Conservation (phyloP, 2,888 invertebrate genomes). For the Heliothis peltigera region DNA sequence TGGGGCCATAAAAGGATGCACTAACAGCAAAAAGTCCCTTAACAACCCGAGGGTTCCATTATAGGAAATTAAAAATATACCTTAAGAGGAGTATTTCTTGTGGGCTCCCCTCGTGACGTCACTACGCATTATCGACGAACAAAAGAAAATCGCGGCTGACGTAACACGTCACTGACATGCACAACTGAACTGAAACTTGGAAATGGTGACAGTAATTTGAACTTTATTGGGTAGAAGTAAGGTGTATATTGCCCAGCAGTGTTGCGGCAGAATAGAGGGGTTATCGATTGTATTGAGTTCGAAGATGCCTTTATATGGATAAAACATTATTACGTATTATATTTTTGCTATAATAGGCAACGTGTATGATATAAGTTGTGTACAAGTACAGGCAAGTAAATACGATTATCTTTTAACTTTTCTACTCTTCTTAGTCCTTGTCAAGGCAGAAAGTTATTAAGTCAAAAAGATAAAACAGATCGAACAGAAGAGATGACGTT, state of each 20-base stretch:
- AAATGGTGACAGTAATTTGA: slow-evolving; percentile 4
- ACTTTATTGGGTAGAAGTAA: slow-evolving; percentile 1
- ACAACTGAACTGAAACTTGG: slow-evolving; percentile 40
- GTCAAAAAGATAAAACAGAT: too few species aligned
- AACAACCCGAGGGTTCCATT: slow-evolving; percentile 43
- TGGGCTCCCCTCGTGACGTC: slow-evolving; percentile 64
- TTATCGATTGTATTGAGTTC: slow-evolving; percentile 70
- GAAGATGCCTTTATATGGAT: slow-evolving; percentile 31
- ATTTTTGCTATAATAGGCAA: too few species aligned
- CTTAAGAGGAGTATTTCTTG: slow-evolving; percentile 53
- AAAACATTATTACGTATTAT: too few species aligned
- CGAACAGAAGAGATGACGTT: too few species aligned
- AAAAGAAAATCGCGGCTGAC: slow-evolving; percentile 78
- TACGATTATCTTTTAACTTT: too few species aligned
- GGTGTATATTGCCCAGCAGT: neutral
- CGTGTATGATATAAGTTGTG: slow-evolving; percentile 3
- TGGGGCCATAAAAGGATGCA: neutral
- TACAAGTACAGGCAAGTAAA: too few species aligned
- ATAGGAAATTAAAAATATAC: slow-evolving; percentile 61
- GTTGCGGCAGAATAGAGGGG: slow-evolving; percentile 52
- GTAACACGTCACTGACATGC: slow-evolving; percentile 74
- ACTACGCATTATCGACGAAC: slow-evolving; percentile 73
- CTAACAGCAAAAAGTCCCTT: slow-evolving; percentile 8
- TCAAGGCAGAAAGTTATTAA: too few species aligned
- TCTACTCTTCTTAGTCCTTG: too few species aligned